Evolutionary conservation across 2,113 vertebrate genomes (phyloP).

Genomic region (Panthera tigris): DNA sequence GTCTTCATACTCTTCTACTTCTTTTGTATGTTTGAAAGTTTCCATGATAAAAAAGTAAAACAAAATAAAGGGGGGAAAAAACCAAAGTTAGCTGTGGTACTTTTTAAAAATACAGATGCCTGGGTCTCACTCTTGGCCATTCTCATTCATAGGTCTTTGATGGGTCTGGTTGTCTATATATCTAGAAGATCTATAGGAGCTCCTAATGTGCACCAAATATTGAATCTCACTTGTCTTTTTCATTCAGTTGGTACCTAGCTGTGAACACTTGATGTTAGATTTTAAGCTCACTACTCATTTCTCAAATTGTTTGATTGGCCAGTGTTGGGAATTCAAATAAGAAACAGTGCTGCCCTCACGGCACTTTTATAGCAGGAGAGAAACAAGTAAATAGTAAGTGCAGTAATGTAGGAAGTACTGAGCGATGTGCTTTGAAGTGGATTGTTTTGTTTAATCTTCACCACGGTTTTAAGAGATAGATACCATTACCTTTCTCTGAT

Average conservation of each 20-base stretch:
- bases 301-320: not conserved
- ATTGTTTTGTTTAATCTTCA: constrained; percentile 25
- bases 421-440: not conserved
- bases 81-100: not conserved
- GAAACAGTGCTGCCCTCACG: not conserved
- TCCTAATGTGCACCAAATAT: not conserved
- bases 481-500: not conserved
- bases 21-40: constrained; percentile 50
- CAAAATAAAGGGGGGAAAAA: not conserved
- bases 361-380: not conserved
- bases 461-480: not conserved
- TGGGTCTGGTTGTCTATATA: not conserved
- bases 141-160: not conserved
- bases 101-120: not conserved
- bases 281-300: not conserved
- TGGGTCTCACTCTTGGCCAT: not conserved
- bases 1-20: not conserved
- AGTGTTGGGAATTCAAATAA: not conserved
- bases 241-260: not conserved
- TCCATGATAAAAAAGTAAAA: constrained; percentile 29
- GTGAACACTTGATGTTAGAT: not conserved
- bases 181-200: not conserved
- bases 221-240: not conserved
- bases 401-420: not conserved
- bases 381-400: not conserved